A percentile compares a stretch with the other conserved stretches of the same genome.
Evolutionary conservation across 2,888 invertebrate species (phyloP).

Genomic region (Drosophila pseudotakahashii): DNA sequence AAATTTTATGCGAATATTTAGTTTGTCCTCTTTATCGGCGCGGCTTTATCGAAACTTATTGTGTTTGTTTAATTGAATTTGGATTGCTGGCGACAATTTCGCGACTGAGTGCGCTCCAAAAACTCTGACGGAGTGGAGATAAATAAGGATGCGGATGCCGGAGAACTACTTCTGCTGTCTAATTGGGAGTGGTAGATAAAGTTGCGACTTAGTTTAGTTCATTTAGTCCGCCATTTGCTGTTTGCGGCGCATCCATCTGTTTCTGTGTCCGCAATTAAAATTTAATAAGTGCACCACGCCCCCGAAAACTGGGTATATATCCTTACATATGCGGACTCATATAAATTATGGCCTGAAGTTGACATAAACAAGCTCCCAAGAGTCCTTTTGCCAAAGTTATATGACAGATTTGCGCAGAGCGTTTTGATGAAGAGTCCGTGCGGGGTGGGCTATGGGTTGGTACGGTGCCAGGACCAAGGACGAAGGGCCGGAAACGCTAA

Average conservation of each 20-base stretch:
- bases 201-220: conserved; percentile 72
- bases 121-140: conserved; percentile 55
- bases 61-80: conserved; percentile 84
- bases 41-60: conserved; percentile 83
- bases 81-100: conserved; percentile 80
- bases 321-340: conserved; percentile 57
- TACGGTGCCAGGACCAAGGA: not conserved
- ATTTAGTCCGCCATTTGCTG: conserved; percentile 62
- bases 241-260: conserved; percentile 15
- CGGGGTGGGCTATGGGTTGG: not conserved
- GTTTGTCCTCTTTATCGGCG: conserved; percentile 80
- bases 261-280: conserved; percentile 72
- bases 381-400: conserved; percentile 82
- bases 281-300: conserved; percentile 71
- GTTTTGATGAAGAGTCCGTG: conserved; percentile 69
- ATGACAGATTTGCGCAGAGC: conserved; percentile 83
- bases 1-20: conserved; percentile 80
- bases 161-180: conserved; percentile 43
- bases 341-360: conserved; percentile 82
- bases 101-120: conserved; percentile 65
- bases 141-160: conserved; percentile 35
- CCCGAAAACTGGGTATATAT: conserved; percentile 9
- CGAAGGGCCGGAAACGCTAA: conserved; percentile 65
- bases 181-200: conserved; percentile 78
- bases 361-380: conserved; percentile 85